Percentiles rank a stretch among this genome's conserved stretches.
These are phyloP conservation scores for Drymodes brunneopygia DNA, from an alignment of 2,113 vertebrate species.

Conservation along the genomic window DNA sequence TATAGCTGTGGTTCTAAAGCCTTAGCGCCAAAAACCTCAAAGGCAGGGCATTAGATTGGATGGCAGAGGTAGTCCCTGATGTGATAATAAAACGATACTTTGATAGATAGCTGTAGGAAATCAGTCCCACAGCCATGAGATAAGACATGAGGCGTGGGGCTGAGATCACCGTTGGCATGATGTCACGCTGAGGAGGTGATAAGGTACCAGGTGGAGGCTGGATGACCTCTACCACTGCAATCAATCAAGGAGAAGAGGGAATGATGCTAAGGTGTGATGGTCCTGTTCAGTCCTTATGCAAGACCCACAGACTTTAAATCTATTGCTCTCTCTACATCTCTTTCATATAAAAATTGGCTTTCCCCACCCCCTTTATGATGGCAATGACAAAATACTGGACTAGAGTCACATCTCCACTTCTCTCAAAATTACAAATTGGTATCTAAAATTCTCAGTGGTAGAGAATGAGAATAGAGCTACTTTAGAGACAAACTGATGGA, in stretches of 20 bases:
- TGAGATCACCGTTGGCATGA: background rate
- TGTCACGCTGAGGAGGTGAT: background rate
- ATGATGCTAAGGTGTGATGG: background rate
- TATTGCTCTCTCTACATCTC: background rate
- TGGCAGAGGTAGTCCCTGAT: accelerated
- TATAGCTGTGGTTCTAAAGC: background rate
- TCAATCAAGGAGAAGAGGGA: background rate
- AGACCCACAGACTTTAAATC: background rate
- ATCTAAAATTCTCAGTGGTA: background rate
- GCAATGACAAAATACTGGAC: background rate
- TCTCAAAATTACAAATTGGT: background rate
- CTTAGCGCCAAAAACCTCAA: background rate
- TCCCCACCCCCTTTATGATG: background rate
- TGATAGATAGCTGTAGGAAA: background rate
- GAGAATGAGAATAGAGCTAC: background rate
- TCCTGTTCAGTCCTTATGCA: background rate
- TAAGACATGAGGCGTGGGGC: too few species aligned
- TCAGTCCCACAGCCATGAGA: background rate
- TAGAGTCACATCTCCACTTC: background rate
- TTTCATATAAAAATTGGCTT: background rate
- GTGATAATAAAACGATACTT: background rate
- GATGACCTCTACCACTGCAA: too few species aligned
- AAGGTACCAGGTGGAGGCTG: background rate
- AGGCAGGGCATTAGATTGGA: background rate
- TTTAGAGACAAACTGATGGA: background rate